These are phyloP conservation scores for Zosterops hypoxanthus DNA, from an alignment of 2,113 vertebrate genomes.

Conservation along the genomic window DNA sequence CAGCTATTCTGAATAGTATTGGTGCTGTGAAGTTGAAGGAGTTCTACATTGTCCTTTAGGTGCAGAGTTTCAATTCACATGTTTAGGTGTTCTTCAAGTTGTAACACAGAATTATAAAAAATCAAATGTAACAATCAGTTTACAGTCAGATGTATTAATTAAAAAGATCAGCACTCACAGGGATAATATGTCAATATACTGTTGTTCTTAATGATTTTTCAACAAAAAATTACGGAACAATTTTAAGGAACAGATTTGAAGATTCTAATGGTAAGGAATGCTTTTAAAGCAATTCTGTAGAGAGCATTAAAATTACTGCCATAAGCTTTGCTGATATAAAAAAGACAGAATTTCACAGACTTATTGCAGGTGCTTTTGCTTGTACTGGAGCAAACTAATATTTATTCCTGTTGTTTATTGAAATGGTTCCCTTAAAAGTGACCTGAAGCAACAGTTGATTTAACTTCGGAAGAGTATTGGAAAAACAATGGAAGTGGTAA, in stretches of 20 bases:
- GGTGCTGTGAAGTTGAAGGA: background rate
- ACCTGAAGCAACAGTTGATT: background rate
- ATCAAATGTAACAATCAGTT: background rate
- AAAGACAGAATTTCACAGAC: background rate
- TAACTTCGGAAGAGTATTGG: background rate
- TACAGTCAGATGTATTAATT: background rate
- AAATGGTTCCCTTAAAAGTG: background rate
- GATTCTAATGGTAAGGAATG: background rate
- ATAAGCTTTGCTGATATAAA: background rate
- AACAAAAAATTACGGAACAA: background rate
- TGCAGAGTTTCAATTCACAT: background rate
- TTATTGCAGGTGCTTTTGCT: background rate
- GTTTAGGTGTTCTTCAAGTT: background rate
- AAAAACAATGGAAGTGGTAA: background rate
- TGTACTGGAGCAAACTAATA: background rate
- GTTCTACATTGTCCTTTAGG: background rate
- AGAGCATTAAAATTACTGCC: background rate
- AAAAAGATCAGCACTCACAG: background rate
- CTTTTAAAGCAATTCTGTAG: background rate
- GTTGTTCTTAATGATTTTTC: background rate
- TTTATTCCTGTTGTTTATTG: background rate
- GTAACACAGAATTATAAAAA: background rate
- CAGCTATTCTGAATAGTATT: background rate
- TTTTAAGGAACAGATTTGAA: background rate
- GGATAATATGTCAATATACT: background rate